Percentiles rank a stretch among this genome's conserved stretches.
phyloP scores from a whole-genome alignment of 2,113 vertebrate species.

The Pagrus major region DNA sequence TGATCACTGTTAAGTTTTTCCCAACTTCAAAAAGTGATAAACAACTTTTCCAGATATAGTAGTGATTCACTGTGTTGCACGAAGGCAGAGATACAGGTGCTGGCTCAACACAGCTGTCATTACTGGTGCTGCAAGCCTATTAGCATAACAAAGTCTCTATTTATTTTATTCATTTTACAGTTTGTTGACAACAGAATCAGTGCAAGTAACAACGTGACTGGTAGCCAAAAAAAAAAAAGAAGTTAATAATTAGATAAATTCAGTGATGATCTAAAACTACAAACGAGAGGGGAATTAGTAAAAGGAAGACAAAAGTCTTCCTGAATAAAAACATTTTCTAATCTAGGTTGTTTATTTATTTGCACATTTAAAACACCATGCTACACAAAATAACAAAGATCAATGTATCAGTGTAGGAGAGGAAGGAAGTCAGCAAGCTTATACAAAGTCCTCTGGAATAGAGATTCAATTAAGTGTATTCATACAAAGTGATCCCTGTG shows the following conservation, averaged over 20 bases:
- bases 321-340: not conserved
- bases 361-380: not conserved
- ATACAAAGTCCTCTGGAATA: not conserved
- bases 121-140: not conserved
- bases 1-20: not conserved
- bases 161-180: not conserved
- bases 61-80: not conserved
- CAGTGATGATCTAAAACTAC: not conserved
- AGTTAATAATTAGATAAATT: not conserved
- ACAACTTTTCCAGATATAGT: not conserved
- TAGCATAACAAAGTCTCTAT: slow-evolving; percentile 4
- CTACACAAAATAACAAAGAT: not conserved
- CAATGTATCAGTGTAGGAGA: not conserved
- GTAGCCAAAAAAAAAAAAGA: not conserved
- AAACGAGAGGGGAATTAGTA: too few relatives aligned
- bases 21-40: not conserved
- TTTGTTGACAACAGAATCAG: slow-evolving; percentile 5
- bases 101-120: slow-evolving; percentile 27
- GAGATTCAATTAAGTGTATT: not conserved
- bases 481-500: not conserved
- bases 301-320: not conserved
- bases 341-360: not conserved
- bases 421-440: slow-evolving; percentile 2
- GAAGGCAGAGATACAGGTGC: slow-evolving; percentile 48
- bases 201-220: not conserved